phyloP scores from a whole-genome alignment of 2,113 vertebrate genomes.

The Ictidomys tridecemlineatus region DNA sequence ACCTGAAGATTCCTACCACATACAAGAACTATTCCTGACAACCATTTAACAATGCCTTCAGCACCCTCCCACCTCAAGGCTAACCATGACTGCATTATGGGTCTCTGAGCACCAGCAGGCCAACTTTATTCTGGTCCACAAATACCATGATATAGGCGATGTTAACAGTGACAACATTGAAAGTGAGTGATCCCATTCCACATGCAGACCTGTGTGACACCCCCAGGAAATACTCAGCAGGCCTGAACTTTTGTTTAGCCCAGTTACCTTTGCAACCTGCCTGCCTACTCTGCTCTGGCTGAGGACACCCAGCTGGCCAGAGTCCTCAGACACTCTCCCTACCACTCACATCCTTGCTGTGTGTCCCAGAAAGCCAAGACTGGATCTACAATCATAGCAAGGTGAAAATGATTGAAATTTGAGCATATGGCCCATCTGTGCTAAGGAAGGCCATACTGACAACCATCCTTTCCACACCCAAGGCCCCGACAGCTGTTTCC shows the following conservation, averaged over 20 bases:
- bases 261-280: neutral
- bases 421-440: neutral
- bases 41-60: neutral
- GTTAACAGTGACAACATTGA: neutral
- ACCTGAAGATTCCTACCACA: neutral
- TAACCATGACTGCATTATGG: neutral
- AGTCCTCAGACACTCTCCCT: neutral
- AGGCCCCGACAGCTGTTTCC: neutral
- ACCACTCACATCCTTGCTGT: neutral
- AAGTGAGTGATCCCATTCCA: too few relatives aligned
- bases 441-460: fast-evolving
- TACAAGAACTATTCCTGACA: neutral
- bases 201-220: fast-evolving
- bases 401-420: neutral
- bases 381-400: too few relatives aligned
- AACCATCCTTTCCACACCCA: neutral
- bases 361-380: neutral
- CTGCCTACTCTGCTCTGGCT: neutral
- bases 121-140: neutral
- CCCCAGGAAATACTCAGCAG: fast-evolving
- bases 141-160: neutral
- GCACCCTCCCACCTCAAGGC: neutral
- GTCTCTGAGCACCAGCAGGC: neutral
- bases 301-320: neutral
- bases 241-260: neutral